These are phyloP conservation scores for Melanocharis versteri DNA, from an alignment of 2,113 vertebrate genomes.

Conservation along the genomic window DNA sequence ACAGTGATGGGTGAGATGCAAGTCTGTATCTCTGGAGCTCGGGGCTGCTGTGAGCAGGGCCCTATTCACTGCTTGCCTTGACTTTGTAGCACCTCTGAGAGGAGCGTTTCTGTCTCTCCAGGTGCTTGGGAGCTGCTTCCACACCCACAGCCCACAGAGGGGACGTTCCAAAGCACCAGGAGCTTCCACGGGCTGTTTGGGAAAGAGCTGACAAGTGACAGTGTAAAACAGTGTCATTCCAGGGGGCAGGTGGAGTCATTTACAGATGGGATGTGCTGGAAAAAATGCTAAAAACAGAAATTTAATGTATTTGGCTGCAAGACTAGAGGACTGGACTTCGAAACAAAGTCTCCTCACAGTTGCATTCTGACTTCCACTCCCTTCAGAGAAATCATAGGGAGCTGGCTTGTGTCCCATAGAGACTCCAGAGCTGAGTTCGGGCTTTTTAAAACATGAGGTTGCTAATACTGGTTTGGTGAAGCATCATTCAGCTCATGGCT, in stretches of 20 bases:
- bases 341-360: neutral
- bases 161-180: neutral
- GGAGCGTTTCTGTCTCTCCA: neutral
- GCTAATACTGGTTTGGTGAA: neutral
- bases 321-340: neutral
- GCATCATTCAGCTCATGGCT: neutral
- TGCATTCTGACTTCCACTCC: neutral
- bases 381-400: accelerated
- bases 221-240: neutral
- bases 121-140: neutral
- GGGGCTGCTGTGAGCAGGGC: accelerated
- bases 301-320: neutral
- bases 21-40: neutral
- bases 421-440: neutral
- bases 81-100: neutral
- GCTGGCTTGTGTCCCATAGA: neutral
- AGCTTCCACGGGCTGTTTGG: neutral
- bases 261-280: neutral
- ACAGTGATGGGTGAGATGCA: neutral
- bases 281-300: neutral
- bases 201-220: neutral
- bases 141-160: neutral
- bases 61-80: accelerated
- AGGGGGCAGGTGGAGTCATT: neutral
- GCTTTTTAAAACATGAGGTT: neutral